Conservation (phyloP, 1,140 invertebrate species). For the Scylla paramamosain region DNA sequence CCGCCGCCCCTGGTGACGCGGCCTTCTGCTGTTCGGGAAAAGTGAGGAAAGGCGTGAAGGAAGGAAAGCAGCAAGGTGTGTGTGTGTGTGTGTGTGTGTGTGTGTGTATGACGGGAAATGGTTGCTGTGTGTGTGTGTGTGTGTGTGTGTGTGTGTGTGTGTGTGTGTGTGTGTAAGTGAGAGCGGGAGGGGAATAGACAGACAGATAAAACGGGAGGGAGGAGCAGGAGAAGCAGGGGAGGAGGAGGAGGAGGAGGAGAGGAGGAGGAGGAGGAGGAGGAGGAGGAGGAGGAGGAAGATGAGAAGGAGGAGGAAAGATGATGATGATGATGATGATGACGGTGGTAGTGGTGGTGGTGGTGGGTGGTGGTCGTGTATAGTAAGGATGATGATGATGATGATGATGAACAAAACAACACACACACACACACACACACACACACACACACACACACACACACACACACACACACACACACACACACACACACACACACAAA, state of each 20-base stretch:
- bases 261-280: not conserved
- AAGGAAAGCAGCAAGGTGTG: not conserved
- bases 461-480: too few species aligned
- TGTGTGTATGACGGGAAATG: too few species aligned
- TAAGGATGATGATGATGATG: not conserved
- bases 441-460: too few species aligned
- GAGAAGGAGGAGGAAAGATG: too few species aligned
- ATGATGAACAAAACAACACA: too few species aligned
- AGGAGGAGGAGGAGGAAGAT: not conserved
- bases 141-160: too few species aligned
- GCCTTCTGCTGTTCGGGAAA: conserved; percentile 38
- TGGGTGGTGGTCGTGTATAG: not conserved
- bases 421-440: too few species aligned
- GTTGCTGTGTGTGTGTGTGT: not conserved
- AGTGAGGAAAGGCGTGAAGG: not conserved
- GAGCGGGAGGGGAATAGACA: too few species aligned
- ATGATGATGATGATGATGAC: not conserved
- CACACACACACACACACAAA: too few species aligned
- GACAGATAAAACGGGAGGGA: too few species aligned
- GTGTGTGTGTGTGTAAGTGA: too few species aligned
- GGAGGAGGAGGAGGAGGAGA: not conserved
- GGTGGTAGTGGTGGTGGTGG: not conserved
- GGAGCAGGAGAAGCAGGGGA: not conserved
- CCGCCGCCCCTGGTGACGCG: not conserved
- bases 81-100: too few species aligned